Evolutionary conservation across 2,113 vertebrate genomes (phyloP).

Genomic region (Phrynocephalus versicolor): DNA sequence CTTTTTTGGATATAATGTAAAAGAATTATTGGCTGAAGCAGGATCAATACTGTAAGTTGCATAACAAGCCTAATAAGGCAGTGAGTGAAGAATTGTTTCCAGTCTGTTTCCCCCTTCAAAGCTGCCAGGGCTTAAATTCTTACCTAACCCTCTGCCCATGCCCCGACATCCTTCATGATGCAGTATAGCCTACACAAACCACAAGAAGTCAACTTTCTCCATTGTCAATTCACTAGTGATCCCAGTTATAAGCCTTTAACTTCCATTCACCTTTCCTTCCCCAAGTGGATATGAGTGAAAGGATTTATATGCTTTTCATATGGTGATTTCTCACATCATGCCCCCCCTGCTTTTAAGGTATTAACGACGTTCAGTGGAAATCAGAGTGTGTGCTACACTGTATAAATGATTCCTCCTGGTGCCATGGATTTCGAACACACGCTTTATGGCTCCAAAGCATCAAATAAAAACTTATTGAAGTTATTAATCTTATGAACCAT

Average conservation of each 20-base stretch:
- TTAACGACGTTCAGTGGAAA: background rate
- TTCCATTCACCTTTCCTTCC: background rate
- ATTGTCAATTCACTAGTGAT: background rate
- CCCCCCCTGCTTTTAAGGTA: background rate
- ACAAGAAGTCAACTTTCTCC: background rate
- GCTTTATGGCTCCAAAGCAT: background rate
- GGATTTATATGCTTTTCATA: slow-evolving; percentile 4
- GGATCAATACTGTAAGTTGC: background rate
- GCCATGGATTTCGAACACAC: background rate
- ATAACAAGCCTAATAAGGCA: background rate
- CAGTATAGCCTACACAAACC: background rate
- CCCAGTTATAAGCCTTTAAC: background rate
- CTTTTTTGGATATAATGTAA: background rate
- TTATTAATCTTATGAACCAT: slow-evolving; percentile 12
- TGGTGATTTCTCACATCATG: slow-evolving; percentile 4
- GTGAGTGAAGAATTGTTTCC: no score
- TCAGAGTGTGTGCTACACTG: background rate
- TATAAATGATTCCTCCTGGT: background rate
- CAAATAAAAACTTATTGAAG: slow-evolving; percentile 13
- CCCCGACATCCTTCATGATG: background rate
- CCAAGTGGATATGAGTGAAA: background rate
- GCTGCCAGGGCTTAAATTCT: background rate
- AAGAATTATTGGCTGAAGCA: background rate
- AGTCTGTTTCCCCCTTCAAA: no score
- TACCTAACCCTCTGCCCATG: background rate